Base-by-base conservation (phyloP, 1,140 invertebrate species). In the Asobara japonica region DNA sequence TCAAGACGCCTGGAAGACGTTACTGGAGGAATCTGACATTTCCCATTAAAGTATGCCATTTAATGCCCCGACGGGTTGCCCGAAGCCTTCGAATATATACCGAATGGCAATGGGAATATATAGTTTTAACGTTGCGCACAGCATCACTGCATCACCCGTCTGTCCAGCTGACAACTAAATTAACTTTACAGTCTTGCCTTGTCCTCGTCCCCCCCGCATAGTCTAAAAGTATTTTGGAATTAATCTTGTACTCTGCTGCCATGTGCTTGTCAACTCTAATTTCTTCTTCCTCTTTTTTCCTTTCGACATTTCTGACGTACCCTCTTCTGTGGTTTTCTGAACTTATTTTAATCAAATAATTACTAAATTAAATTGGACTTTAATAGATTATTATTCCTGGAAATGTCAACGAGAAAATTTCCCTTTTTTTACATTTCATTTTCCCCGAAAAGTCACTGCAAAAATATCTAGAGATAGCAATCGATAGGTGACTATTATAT, bases 111-210 rank as follows among this genome's bases (percentile, higher is more conserved):
- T 73, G n/a, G 33, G 41, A 30, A 66, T 31, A 65, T 41, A 65
- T 69, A 65, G 67, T 67, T 67, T 41, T 30, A 38, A 41, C 65
- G 65, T 48, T 51, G 16, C 20, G 16, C 65, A 38, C 65, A 31
- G 60, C 72, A 60, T 68, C 74, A 61, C 65, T n/a, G n/a, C n/a
- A n/a, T 38, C 72, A 74, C 61, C 65, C 29, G 65, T 69, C 72
- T 72, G 65, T 51, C 70, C 38, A 71, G 65, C 77, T 80, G 80
- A 82, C 80, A 83, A 81, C 80, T 77, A 80, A 82, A 84, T 82
- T 82, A 84, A 83, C 79, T 82, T 80, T 78, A 79, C 74, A 76
- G 74, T 78, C 70, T 65, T 70, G 38, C 65, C 29, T 67, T 69
- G 70, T 76, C 60, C 69, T 74, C 61, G 66, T 73, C 76, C 60